phyloP scores from a whole-genome alignment of 92 coral and sea anemone species.

The Epizoanthus rinbou region DNA sequence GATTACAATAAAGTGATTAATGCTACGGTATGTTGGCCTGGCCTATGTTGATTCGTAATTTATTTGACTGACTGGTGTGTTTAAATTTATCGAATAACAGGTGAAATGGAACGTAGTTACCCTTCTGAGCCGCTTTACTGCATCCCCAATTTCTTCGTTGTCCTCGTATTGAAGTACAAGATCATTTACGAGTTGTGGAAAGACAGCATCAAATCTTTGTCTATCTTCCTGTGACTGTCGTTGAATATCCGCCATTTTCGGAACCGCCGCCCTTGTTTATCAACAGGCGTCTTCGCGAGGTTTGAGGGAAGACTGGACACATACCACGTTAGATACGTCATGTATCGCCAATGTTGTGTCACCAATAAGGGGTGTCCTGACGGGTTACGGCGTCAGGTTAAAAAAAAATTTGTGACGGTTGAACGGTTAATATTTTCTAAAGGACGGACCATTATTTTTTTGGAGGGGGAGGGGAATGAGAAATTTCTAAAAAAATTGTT shows the following conservation, averaged over 20 bases:
- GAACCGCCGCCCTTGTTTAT: neutral
- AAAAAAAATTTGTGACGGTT: no score
- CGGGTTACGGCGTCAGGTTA: no score
- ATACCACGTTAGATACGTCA: no score
- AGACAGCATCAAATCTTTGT: constrained; percentile 66
- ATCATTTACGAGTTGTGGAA: constrained; percentile 73
- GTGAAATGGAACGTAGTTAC: constrained; percentile 34
- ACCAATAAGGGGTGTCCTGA: no score
- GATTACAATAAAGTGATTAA: no score
- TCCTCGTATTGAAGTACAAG: constrained; percentile 52
- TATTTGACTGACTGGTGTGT: neutral
- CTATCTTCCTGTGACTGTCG: constrained; percentile 49
- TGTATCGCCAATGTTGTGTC: no score
- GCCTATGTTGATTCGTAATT: no score
- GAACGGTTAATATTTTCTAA: no score
- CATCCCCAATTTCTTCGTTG: constrained; percentile 69
- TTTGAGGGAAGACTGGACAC: constrained; percentile 16
- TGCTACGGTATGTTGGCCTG: no score
- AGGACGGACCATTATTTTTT: no score
- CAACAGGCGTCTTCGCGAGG: neutral
- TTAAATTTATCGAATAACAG: neutral
- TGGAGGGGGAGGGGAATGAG: no score
- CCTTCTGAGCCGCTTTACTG: constrained; percentile 63
- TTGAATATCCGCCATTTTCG: constrained; percentile 14
- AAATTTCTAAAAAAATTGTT: no score